Evolutionary conservation across 2,888 invertebrate genomes (phyloP).

Genomic region (Harpalus rufipes): DNA sequence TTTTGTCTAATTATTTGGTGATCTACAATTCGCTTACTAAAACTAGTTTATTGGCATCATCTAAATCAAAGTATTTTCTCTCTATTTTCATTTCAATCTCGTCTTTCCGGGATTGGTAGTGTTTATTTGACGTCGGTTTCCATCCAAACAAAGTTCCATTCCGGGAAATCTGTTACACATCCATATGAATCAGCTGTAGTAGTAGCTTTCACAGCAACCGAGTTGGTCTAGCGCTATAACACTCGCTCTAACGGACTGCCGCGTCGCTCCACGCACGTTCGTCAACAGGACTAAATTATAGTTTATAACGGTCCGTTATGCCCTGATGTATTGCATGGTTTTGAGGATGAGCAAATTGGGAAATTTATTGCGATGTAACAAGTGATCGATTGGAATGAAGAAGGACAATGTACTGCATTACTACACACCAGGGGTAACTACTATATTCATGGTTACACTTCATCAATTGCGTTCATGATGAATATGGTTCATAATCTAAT

Average conservation of each 20-base stretch:
- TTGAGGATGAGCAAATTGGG: conserved; percentile 56
- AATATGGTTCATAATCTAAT: neutral
- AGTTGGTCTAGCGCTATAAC: neutral
- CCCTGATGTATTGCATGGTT: conserved; percentile 48
- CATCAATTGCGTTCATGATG: neutral
- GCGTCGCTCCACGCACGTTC: conserved; percentile 24
- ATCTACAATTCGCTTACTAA: no score
- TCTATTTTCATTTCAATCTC: no score
- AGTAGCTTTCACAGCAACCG: conserved; percentile 33
- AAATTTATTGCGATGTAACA: conserved; percentile 31
- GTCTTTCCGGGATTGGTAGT: neutral
- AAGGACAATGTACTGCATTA: conserved; percentile 44
- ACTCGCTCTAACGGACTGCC: conserved; percentile 1
- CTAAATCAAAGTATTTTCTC: no score
- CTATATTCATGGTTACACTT: neutral
- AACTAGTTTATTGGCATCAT: no score
- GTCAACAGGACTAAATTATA: conserved; percentile 43
- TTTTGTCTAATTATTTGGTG: no score
- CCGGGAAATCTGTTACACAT: conserved; percentile 60
- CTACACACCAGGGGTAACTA: conserved; percentile 17
- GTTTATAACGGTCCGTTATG: conserved; percentile 36
- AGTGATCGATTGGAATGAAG: conserved; percentile 38
- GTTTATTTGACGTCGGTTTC: conserved; percentile 5
- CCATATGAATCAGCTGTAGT: conserved; percentile 56
- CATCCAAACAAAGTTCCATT: conserved; percentile 2